Percentiles rank a stretch among this genome's conserved stretches.
These are phyloP conservation scores for Amazona vittata DNA, from an alignment of 2,113 vertebrate genomes.

Conservation along the genomic window DNA sequence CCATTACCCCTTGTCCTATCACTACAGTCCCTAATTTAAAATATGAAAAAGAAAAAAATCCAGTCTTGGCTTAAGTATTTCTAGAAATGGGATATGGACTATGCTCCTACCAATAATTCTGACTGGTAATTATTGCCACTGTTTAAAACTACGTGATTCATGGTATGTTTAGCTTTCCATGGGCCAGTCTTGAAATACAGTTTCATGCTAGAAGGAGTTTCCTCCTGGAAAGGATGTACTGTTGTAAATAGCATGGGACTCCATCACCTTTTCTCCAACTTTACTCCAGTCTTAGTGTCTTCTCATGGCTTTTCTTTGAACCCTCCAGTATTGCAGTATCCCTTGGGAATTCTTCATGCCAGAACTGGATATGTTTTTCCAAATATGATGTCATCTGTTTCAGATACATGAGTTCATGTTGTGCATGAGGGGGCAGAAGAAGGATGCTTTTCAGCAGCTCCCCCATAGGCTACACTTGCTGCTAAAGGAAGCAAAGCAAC, in stretches of 20 bases:
- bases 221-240: background rate
- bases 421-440: background rate
- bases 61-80: background rate
- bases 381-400: background rate
- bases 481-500: background rate
- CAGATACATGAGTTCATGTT: background rate
- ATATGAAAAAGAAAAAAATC: background rate
- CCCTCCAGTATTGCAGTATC: background rate
- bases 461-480: fast-evolving
- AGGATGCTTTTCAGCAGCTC: background rate
- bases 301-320: background rate
- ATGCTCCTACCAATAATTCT: background rate
- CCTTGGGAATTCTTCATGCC: background rate
- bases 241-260: background rate
- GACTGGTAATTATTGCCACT: background rate
- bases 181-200: background rate
- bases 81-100: background rate
- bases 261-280: background rate
- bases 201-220: background rate
- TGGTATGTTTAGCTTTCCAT: background rate
- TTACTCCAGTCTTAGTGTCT: background rate
- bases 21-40: too few relatives aligned
- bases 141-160: background rate
- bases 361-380: background rate
- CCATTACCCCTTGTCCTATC: too few relatives aligned